Evolutionary conservation across 2,888 invertebrate genomes (phyloP).

Genomic region (Encarsia formosa): DNA sequence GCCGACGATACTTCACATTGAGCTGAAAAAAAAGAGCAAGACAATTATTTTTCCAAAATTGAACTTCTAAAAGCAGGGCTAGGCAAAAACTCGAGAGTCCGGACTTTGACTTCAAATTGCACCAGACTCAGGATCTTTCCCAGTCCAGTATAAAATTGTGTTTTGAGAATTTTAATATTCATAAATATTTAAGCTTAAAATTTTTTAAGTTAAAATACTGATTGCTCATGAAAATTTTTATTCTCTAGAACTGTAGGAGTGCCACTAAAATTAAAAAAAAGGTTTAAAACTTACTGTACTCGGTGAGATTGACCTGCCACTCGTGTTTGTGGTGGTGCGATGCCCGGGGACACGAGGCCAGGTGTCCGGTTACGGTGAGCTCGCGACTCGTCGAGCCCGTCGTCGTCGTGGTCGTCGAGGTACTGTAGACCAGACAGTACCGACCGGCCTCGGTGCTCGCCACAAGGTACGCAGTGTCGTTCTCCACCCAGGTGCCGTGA

Average conservation of each 20-base stretch:
- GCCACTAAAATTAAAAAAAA: no score
- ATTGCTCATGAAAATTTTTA: no score
- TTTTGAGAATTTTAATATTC: no score
- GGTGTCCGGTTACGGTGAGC: conserved; percentile 45
- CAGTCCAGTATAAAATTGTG: no score
- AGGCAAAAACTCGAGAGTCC: no score
- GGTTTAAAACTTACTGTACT: conserved; percentile 39
- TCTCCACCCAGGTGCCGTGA: conserved; percentile 69
- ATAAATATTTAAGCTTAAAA: no score
- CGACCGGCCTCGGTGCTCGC: conserved; percentile 52
- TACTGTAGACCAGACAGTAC: conserved; percentile 47
- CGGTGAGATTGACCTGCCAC: conserved; percentile 48
- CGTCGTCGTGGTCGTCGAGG: conserved; percentile 35
- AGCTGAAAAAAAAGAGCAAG: conserved; percentile 34
- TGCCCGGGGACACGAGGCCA: conserved; percentile 46
- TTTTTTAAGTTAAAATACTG: no score
- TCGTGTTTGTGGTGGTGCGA: conserved; percentile 43
- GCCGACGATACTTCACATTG: conserved; percentile 45
- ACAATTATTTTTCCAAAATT: not conserved
- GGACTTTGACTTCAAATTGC: no score
- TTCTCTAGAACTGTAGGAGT: no score
- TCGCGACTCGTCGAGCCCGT: conserved; percentile 35
- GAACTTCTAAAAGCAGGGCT: no score
- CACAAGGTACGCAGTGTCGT: conserved; percentile 62
- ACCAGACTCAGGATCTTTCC: no score